Evolutionary conservation across 2,113 vertebrate genomes (phyloP).

Genomic region (Ivindomyrus marchei): DNA sequence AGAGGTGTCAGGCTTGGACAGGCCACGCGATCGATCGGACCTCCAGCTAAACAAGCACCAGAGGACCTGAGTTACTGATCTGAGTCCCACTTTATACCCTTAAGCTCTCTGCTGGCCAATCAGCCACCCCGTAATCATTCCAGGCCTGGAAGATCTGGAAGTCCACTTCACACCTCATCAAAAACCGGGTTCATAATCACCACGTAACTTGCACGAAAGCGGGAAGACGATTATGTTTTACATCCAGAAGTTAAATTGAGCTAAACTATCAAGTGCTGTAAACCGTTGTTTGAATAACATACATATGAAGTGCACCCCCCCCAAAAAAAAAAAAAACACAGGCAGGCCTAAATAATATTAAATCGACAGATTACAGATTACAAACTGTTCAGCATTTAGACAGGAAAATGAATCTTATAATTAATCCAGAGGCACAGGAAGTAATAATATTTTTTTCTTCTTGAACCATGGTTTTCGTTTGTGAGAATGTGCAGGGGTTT

Average conservation of each 20-base stretch:
- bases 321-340: constrained; percentile 1
- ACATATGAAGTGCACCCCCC: neutral
- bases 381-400: constrained; percentile 12
- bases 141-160: neutral
- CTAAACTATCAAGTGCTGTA: neutral
- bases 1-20: neutral
- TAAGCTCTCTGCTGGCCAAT: neutral
- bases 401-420: constrained; percentile 15
- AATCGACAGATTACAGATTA: neutral
- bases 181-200: neutral
- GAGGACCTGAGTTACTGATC: neutral
- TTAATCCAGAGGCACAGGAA: neutral
- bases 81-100: neutral
- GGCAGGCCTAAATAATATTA: constrained; percentile 15
- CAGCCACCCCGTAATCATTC: neutral
- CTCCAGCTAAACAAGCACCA: neutral
- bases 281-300: constrained; percentile 11
- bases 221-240: neutral
- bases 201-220: neutral
- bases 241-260: neutral
- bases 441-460: constrained; percentile 18
- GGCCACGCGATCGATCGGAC: neutral
- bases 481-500: constrained; percentile 6
- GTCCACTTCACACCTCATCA: neutral
- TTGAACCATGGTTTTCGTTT: constrained; percentile 12